Percentiles rank a stretch among this genome's conserved stretches.
Conservation (phyloP, 2,113 vertebrate species). For the Mormoops blainvillei region DNA sequence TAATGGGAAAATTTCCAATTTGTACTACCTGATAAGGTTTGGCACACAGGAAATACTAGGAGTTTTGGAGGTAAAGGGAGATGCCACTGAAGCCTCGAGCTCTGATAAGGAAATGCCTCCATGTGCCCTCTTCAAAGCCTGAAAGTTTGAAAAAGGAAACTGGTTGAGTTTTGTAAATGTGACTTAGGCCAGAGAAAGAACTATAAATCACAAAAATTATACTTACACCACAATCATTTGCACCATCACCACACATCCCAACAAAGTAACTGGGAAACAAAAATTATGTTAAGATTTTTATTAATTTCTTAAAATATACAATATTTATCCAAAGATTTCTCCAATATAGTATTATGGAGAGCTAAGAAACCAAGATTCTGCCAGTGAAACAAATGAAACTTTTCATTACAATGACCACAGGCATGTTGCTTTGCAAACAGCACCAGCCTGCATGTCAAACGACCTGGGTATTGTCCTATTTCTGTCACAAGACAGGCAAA, state of each 20-base stretch:
- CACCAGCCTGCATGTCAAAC: not conserved
- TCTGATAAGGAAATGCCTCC: slow-evolving; percentile 96
- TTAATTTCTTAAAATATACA: slow-evolving; percentile 10
- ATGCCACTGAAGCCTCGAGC: slow-evolving; percentile 97
- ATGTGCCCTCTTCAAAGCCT: slow-evolving; percentile 97
- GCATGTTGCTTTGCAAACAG: not conserved
- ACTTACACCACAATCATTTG: slow-evolving; percentile 98
- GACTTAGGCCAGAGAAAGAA: not conserved
- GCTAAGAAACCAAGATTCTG: not conserved
- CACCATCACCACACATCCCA: slow-evolving; percentile 98
- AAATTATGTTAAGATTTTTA: slow-evolving; percentile 27
- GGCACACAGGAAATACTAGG: slow-evolving; percentile 99
- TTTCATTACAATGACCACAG: not conserved
- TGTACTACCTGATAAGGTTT: slow-evolving; percentile 93
- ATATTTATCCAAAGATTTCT: not conserved
- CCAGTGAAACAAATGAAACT: not conserved
- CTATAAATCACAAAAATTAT: slow-evolving; percentile 9
- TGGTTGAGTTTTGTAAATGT: not conserved
- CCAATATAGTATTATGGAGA: not conserved
- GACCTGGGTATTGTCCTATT: not conserved
- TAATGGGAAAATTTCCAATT: not conserved
- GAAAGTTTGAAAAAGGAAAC: not conserved
- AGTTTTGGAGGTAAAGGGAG: slow-evolving; percentile 95
- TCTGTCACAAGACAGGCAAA: not conserved
- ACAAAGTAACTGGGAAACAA: slow-evolving; percentile 91